Conservation (phyloP, 2,797 vertebrate species). For the Anniella stebbinsi region DNA sequence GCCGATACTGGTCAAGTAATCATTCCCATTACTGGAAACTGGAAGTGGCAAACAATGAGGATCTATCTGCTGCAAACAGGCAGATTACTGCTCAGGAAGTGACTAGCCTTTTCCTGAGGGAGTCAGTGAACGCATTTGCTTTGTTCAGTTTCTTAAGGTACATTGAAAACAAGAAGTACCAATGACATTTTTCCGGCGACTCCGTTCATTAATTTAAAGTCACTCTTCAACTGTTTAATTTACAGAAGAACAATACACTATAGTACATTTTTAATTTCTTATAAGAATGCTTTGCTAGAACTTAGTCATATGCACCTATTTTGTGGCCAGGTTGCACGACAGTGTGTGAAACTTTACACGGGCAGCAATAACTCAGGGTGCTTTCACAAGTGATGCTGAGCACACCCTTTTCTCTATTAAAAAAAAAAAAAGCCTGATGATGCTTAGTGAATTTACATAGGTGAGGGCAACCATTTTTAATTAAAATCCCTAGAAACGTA, state of each 20-base stretch:
- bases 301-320: neutral
- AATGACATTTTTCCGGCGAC: constrained; percentile 70
- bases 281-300: neutral
- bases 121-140: constrained; percentile 71
- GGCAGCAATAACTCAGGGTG: neutral
- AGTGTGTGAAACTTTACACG: neutral
- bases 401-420: neutral
- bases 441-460: neutral
- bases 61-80: constrained; percentile 76
- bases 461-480: neutral
- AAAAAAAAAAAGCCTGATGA: neutral
- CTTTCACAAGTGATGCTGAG: neutral
- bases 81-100: constrained; percentile 83
- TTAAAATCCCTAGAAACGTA: neutral
- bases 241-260: constrained; percentile 13
- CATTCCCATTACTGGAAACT: constrained; percentile 81
- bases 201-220: constrained; percentile 67
- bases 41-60: constrained; percentile 80
- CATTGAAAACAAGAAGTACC: constrained; percentile 67
- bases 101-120: constrained; percentile 82
- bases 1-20: constrained; percentile 76
- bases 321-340: neutral
- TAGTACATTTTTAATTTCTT: neutral
- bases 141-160: constrained; percentile 80
- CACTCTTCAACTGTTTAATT: constrained; percentile 37